A percentile compares a stretch with the other conserved stretches of the same genome.
These are phyloP conservation scores for Reticulitermes lucifugus DNA, from an alignment of 2,888 invertebrate genomes.

Conservation along the genomic window DNA sequence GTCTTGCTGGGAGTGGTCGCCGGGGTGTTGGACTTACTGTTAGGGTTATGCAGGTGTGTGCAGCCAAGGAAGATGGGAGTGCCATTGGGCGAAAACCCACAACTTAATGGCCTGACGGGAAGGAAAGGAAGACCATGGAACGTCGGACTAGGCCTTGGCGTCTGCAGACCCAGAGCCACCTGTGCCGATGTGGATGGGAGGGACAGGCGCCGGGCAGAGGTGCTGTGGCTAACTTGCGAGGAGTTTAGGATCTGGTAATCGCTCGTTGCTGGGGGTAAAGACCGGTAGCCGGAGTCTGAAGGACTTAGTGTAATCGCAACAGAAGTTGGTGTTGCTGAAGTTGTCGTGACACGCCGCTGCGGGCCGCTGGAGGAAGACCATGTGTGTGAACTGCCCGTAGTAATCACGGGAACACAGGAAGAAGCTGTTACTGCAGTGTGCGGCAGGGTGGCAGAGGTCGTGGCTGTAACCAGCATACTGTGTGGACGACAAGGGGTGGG, in stretches of 20 bases:
- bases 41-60: slow-evolving; percentile 60
- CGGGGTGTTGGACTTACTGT: slow-evolving; percentile 53
- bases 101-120: slow-evolving; percentile 63
- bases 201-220: slow-evolving; percentile 60
- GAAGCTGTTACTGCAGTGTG: slow-evolving; percentile 27
- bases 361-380: slow-evolving; percentile 44
- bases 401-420: slow-evolving; percentile 30
- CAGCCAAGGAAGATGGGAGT: slow-evolving; percentile 65
- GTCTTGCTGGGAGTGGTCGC: slow-evolving; percentile 60
- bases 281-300: slow-evolving; percentile 67
- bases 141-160: slow-evolving; percentile 73
- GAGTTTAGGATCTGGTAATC: slow-evolving; percentile 72
- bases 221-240: slow-evolving; percentile 55
- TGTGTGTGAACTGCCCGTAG: slow-evolving; percentile 44
- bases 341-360: slow-evolving; percentile 35
- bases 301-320: slow-evolving; percentile 62
- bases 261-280: slow-evolving; percentile 71
- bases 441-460: slow-evolving; percentile 35
- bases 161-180: slow-evolving; percentile 65
- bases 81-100: slow-evolving; percentile 63
- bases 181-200: slow-evolving; percentile 65
- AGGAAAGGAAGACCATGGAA: slow-evolving; percentile 71
- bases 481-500: slow-evolving; percentile 41
- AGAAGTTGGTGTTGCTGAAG: slow-evolving; percentile 39
- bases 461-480: slow-evolving; percentile 36